Conservation (phyloP, 2,888 invertebrate genomes). For the Polietes domitor region DNA sequence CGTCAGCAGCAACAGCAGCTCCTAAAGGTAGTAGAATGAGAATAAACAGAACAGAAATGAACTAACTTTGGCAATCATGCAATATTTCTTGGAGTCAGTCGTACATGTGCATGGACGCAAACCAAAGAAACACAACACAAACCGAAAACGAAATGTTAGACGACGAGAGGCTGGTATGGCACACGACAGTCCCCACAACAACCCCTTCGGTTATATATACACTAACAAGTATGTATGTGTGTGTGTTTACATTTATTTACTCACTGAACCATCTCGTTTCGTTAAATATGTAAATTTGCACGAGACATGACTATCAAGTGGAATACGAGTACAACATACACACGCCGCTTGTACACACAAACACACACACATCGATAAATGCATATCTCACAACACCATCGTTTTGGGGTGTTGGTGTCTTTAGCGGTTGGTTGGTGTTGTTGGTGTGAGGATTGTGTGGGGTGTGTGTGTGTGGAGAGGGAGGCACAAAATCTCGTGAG, state of each 20-base stretch:
- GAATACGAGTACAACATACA: not conserved
- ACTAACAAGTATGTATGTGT: not conserved
- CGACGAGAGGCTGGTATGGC: not conserved
- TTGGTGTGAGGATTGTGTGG: too few relatives aligned
- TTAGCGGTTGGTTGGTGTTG: slow-evolving; percentile 15
- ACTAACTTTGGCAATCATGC: slow-evolving; percentile 14
- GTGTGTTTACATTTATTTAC: not conserved
- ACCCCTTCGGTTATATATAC: not conserved
- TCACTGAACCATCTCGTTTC: slow-evolving; percentile 17
- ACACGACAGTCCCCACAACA: not conserved
- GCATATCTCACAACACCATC: not conserved
- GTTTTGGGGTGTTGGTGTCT: slow-evolving; percentile 4
- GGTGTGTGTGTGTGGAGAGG: too few relatives aligned
- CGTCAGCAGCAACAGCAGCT: not conserved
- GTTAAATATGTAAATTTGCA: slow-evolving; percentile 45
- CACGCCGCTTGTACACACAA: not conserved
- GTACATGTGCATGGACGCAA: too few relatives aligned
- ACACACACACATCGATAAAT: not conserved
- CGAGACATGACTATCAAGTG: slow-evolving; percentile 60
- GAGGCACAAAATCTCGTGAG: slow-evolving; percentile 48
- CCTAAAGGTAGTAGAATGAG: not conserved
- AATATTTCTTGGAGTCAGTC: not conserved
- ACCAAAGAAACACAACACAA: too few relatives aligned
- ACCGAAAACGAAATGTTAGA: not conserved
- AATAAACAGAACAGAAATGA: not conserved